Percentiles rank a stretch among this genome's conserved stretches.
These are phyloP conservation scores for Neopipo cinnamomea DNA, from an alignment of 2,113 vertebrate species.

Conservation along the genomic window DNA sequence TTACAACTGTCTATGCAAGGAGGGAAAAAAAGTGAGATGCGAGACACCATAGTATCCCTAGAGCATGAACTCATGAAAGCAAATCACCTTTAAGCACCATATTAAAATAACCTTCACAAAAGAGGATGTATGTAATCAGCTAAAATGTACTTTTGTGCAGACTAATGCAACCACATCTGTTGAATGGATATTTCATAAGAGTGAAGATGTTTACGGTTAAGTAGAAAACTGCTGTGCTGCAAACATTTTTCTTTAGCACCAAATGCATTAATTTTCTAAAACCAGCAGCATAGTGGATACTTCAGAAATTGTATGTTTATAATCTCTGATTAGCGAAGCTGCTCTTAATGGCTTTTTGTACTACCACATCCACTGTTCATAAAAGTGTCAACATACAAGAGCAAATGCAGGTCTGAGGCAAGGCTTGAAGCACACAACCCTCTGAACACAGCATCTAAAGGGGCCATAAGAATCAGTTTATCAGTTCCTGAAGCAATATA, in stretches of 20 bases:
- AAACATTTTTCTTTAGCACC: not conserved
- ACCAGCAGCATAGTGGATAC: not conserved
- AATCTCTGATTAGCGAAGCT: not conserved
- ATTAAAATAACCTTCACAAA: not conserved
- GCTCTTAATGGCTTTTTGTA: not conserved
- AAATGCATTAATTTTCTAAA: not conserved
- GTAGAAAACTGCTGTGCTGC: not conserved
- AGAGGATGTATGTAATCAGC: not conserved
- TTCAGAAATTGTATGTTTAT: not conserved
- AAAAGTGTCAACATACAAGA: not conserved
- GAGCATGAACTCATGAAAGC: not conserved
- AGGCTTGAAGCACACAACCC: not conserved
- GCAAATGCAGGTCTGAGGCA: not conserved
- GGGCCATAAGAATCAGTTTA: not conserved
- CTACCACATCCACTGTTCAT: not conserved
- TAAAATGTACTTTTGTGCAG: not conserved
- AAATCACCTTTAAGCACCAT: not conserved
- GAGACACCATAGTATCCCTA: not conserved
- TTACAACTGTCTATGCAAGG: not conserved
- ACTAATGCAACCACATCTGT: not conserved
- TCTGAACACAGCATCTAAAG: not conserved
- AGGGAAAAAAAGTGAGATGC: fast-evolving
- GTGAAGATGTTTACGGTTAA: not conserved
- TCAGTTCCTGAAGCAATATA: not conserved
- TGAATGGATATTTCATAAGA: constrained; percentile 22